phyloP scores from a whole-genome alignment of 2,888 invertebrate species.

The Pandemis cinnamomeana region DNA sequence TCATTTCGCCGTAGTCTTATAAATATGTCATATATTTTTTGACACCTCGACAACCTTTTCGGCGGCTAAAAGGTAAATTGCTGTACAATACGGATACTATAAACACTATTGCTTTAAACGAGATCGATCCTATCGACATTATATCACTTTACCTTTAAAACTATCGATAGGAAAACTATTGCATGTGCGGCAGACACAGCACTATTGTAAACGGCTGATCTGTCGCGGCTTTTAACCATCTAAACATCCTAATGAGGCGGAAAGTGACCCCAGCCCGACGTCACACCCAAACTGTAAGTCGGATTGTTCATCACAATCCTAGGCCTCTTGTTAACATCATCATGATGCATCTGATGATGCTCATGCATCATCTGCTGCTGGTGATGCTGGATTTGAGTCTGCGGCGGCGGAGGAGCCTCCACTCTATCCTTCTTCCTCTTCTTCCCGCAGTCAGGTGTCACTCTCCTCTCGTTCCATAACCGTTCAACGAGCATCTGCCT shows the following conservation, averaged over 20 bases:
- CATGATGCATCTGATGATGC: constrained; percentile 52
- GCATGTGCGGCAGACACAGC: no score
- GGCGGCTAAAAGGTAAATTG: no score
- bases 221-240: background rate
- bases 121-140: no score
- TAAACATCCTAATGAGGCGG: constrained; percentile 62
- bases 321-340: constrained; percentile 70
- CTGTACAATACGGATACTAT: no score
- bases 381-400: constrained; percentile 43
- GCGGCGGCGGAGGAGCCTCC: constrained; percentile 48
- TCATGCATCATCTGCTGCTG: constrained; percentile 46
- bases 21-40: no score
- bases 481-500: constrained; percentile 62
- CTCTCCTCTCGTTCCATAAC: constrained; percentile 69
- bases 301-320: constrained; percentile 64
- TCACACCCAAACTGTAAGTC: constrained; percentile 63
- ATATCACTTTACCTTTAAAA: no score
- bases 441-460: constrained; percentile 57
- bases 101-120: no score
- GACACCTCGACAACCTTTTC: no score
- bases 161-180: no score
- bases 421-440: constrained; percentile 72
- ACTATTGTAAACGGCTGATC: background rate
- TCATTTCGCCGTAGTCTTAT: no score
- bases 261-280: constrained; percentile 74